Percentiles rank a stretch among this genome's conserved stretches.
phyloP scores from a whole-genome alignment of 64 coral and sea anemone species.

The Actinia equina region DNA sequence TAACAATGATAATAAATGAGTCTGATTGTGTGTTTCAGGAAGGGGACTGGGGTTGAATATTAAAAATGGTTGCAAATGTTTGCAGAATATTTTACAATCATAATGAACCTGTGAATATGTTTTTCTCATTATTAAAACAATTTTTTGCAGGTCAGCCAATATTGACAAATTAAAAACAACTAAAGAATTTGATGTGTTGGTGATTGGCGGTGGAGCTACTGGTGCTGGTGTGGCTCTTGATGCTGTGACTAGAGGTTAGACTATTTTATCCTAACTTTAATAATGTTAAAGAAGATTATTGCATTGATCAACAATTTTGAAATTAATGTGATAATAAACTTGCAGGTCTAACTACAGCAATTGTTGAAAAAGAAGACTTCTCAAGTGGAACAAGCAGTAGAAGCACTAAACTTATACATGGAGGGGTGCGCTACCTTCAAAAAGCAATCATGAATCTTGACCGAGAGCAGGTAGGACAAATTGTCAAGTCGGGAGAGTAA shows the following conservation, averaged over 20 bases:
- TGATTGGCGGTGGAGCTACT: constrained; percentile 94
- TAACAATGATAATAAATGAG: too few species aligned
- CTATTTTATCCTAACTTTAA: too few species aligned
- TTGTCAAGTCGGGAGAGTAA: too few species aligned
- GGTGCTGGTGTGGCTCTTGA: constrained; percentile 96
- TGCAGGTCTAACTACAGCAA: constrained; percentile 81
- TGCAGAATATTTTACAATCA: too few species aligned
- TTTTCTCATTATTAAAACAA: too few species aligned
- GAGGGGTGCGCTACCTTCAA: constrained; percentile 94
- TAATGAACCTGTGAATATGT: too few species aligned
- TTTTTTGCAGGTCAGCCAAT: constrained; percentile 41
- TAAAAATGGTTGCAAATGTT: too few species aligned
- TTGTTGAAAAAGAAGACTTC: constrained; percentile 97
- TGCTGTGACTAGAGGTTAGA: constrained; percentile 84
- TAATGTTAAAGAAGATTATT: too few species aligned
- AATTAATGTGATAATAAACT: neutral
- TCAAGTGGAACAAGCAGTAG: constrained; percentile 94
- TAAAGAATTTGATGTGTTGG: constrained; percentile 89
- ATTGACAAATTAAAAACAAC: constrained; percentile 66
- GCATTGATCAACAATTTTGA: too few species aligned
- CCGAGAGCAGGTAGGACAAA: constrained; percentile 70
- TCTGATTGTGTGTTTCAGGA: too few species aligned
- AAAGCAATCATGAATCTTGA: constrained; percentile 90
- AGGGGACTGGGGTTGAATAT: too few species aligned
- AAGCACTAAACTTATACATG: constrained; percentile 97